Conservation (phyloP, 2,113 vertebrate species). For the Hypocryptadius cinnamomeus region DNA sequence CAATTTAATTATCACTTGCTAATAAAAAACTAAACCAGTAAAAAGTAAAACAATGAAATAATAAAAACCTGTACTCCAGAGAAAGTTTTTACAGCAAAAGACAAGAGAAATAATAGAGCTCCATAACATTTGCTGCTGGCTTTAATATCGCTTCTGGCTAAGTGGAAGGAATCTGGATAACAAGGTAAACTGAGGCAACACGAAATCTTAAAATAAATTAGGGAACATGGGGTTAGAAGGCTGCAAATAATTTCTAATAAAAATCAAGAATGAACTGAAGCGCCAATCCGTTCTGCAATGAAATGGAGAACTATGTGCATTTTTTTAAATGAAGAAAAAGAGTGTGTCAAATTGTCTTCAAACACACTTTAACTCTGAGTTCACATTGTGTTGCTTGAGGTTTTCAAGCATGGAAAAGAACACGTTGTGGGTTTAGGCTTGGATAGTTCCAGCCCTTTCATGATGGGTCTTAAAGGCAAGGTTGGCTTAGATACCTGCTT, state of each 20-base stretch:
- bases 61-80: not conserved
- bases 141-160: not conserved
- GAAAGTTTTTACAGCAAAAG: not conserved
- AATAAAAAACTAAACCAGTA: not conserved
- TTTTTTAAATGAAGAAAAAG: not conserved
- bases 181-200: not conserved
- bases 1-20: not conserved
- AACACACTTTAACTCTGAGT: not conserved
- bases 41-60: not conserved
- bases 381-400: not conserved
- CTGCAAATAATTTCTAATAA: not conserved
- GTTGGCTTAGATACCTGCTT: not conserved
- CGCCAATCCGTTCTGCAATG: not conserved
- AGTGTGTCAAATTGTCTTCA: not conserved
- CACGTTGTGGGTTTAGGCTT: not conserved
- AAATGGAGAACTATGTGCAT: rapidly evolving
- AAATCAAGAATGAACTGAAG: not conserved
- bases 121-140: not conserved
- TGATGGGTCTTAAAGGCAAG: not conserved
- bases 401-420: not conserved
- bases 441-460: not conserved
- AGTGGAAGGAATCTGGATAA: not conserved
- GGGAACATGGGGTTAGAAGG: not conserved
- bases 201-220: not conserved
- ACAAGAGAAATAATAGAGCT: not conserved